Evolutionary conservation across 2,113 vertebrate species (phyloP).

Genomic region (Nyctereutes procyonoides): DNA sequence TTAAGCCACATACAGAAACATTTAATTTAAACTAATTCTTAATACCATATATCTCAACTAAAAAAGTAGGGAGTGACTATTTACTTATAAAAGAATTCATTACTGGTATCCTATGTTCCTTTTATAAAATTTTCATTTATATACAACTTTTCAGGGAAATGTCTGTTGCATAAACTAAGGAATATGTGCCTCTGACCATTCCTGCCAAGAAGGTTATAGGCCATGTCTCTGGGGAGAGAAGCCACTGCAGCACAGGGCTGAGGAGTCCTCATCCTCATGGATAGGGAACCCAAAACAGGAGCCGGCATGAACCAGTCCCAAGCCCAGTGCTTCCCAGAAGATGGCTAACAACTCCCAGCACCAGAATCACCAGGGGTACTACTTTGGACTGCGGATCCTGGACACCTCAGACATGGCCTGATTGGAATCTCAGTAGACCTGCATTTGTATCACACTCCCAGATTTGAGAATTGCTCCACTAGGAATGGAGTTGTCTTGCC

Average conservation of each 20-base stretch:
- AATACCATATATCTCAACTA: neutral
- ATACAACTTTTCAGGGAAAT: neutral
- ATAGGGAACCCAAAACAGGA: neutral
- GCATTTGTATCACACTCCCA: neutral
- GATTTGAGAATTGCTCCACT: neutral
- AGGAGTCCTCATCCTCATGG: neutral
- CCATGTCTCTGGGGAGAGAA: neutral
- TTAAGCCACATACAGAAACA: neutral
- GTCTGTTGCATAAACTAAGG: neutral
- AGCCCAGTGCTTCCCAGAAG: neutral
- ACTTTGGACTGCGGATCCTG: neutral
- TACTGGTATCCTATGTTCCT: neutral
- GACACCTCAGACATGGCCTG: neutral
- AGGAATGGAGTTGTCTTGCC: neutral
- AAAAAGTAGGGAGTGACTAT: neutral
- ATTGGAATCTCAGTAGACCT: neutral
- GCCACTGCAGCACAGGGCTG: neutral
- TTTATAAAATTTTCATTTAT: neutral
- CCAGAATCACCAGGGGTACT: neutral
- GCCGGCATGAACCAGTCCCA: neutral
- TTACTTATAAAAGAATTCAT: neutral
- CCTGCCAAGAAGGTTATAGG: neutral
- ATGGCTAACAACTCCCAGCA: neutral
- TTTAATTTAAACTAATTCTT: conserved; percentile 4
- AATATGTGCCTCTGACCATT: neutral